phyloP scores from a whole-genome alignment of 2,888 invertebrate genomes.

The Dione vanillae region DNA sequence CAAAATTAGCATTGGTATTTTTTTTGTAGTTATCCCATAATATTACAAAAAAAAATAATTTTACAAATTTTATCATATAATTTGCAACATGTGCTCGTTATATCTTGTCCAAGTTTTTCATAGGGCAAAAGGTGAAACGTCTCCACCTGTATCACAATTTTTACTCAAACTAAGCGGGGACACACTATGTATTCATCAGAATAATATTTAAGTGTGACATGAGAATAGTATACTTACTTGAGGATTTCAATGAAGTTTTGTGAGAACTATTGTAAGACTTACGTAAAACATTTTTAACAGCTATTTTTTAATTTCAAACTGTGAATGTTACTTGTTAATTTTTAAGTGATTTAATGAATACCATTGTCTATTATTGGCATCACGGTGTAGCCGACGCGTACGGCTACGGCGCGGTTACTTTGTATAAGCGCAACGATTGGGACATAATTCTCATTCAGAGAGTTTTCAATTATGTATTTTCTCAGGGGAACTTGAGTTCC shows the following conservation, averaged over 20 bases:
- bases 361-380: too few species aligned
- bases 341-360: too few species aligned
- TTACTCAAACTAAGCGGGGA: background rate
- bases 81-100: background rate
- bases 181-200: background rate
- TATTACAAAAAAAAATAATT: too few species aligned
- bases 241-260: slow-evolving; percentile 13
- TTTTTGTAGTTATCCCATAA: too few species aligned
- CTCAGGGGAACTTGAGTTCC: too few species aligned
- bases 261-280: slow-evolving; percentile 7
- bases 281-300: slow-evolving; percentile 13
- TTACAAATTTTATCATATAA: background rate
- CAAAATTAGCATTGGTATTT: too few species aligned
- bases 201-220: slow-evolving; percentile 7
- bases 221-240: slow-evolving; percentile 15
- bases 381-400: too few species aligned
- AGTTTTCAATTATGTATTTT: too few species aligned
- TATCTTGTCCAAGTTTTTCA: background rate
- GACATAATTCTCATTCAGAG: too few species aligned
- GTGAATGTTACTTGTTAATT: background rate
- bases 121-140: background rate
- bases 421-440: too few species aligned
- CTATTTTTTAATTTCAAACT: background rate
- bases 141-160: background rate
- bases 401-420: too few species aligned